Percentiles rank a stretch among this genome's conserved stretches.
Evolutionary conservation across 2,888 invertebrate species (phyloP).

Genomic region (Barypeithes pellucidus): DNA sequence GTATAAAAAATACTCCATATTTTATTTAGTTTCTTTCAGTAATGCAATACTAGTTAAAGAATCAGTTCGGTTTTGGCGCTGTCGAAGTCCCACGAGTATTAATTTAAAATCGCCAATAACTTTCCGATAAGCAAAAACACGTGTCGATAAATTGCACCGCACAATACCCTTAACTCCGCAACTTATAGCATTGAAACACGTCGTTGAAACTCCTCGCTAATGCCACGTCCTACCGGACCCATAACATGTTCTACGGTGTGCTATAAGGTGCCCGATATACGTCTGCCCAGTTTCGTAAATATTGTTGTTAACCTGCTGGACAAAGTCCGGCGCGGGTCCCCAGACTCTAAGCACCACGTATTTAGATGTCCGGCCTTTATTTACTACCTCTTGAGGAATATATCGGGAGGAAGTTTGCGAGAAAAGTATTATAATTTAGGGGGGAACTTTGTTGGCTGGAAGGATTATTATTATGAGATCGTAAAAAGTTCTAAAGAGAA

Average conservation of each 20-base stretch:
- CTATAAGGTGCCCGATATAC: slow-evolving; percentile 60
- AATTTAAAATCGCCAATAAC: slow-evolving; percentile 11
- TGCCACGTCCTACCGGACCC: slow-evolving; percentile 58
- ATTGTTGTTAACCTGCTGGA: slow-evolving; percentile 57
- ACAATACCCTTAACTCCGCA: slow-evolving; percentile 51
- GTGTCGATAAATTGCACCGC: slow-evolving; percentile 30
- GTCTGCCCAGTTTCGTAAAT: slow-evolving; percentile 59
- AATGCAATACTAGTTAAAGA: no score
- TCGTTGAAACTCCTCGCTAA: slow-evolving; percentile 57
- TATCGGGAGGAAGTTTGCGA: slow-evolving; percentile 51
- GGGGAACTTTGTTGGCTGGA: slow-evolving; percentile 44
- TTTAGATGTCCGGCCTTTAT: slow-evolving; percentile 59
- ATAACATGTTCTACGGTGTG: slow-evolving; percentile 59
- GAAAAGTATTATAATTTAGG: slow-evolving; percentile 53
- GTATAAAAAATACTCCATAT: no score
- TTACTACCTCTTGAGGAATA: slow-evolving; percentile 59
- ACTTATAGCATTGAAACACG: slow-evolving; percentile 48
- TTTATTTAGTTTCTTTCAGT: no score
- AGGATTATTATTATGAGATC: slow-evolving; percentile 44
- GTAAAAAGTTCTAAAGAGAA: slow-evolving; percentile 1
- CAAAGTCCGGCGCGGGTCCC: slow-evolving; percentile 56
- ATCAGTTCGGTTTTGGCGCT: no score
- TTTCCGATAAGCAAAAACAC: slow-evolving; percentile 20
- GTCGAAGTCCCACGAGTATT: background rate
- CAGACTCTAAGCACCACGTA: slow-evolving; percentile 57